phyloP scores from a whole-genome alignment of 1,140 invertebrate species.

The Caenorhabditis brenneri region DNA sequence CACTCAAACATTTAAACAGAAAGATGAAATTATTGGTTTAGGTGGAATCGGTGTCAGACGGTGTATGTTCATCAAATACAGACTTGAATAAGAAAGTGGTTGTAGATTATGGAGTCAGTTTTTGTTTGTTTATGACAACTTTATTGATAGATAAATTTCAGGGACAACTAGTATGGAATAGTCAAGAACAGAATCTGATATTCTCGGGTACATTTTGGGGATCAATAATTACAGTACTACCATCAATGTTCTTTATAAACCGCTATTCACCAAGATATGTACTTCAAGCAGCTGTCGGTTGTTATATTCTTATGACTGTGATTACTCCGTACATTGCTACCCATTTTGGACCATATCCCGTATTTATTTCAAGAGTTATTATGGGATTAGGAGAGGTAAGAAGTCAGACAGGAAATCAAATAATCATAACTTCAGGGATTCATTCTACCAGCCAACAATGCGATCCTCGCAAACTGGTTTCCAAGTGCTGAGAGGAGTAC shows the following conservation, averaged over 20 bases:
- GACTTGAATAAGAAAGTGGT: slow-evolving; percentile 43
- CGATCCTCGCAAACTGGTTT: slow-evolving; percentile 60
- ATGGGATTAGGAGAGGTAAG: slow-evolving; percentile 58
- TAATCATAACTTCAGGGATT: slow-evolving; percentile 54
- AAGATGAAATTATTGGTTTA: not conserved
- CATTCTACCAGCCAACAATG: slow-evolving; percentile 59
- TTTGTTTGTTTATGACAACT: not conserved
- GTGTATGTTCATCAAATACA: not conserved
- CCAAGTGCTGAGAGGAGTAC: slow-evolving; percentile 60
- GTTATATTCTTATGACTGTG: slow-evolving; percentile 53
- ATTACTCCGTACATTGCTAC: slow-evolving; percentile 57
- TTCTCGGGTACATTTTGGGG: slow-evolving; percentile 62
- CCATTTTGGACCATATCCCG: slow-evolving; percentile 47
- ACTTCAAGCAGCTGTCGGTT: slow-evolving; percentile 45
- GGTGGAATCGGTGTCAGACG: not conserved
- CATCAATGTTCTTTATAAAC: slow-evolving; percentile 55
- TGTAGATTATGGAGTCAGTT: slow-evolving; percentile 62
- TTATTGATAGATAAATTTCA: slow-evolving; percentile 24
- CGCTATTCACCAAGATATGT: slow-evolving; percentile 53
- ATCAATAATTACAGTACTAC: slow-evolving; percentile 55
- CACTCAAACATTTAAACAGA: not conserved
- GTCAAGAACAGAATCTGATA: slow-evolving; percentile 53
- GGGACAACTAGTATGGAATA: slow-evolving; percentile 57
- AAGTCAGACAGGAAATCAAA: not conserved
- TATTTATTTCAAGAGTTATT: slow-evolving; percentile 54